A percentile compares a stretch with the other conserved stretches of the same genome.
Evolutionary conservation across 2,888 invertebrate species (phyloP).

Genomic region (Campoplex capitator): DNA sequence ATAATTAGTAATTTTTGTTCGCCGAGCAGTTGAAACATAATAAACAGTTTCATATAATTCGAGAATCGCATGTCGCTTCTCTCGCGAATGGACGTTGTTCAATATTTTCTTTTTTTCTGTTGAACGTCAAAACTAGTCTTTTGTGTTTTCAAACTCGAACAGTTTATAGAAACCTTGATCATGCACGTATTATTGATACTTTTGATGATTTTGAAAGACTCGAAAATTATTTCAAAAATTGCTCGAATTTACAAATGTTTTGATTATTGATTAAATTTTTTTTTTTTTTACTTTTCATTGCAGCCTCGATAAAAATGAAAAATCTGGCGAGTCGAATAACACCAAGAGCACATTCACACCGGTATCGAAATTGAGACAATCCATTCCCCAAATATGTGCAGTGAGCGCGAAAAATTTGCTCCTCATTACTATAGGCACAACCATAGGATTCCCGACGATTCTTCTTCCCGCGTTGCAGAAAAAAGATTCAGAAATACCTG

Average conservation of each 20-base stretch:
- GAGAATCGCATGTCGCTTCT: neutral
- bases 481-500: slow-evolving; percentile 72
- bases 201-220: neutral
- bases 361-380: slow-evolving; percentile 82
- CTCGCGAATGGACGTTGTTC: neutral
- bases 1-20: slow-evolving; percentile 16
- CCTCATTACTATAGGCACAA: slow-evolving; percentile 91
- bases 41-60: neutral
- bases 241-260: too few relatives aligned
- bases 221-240: too few relatives aligned
- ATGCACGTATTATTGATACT: neutral
- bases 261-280: neutral
- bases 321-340: slow-evolving; percentile 70
- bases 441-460: slow-evolving; percentile 92
- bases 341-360: slow-evolving; percentile 56
- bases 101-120: neutral
- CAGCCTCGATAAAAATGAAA: slow-evolving; percentile 72
- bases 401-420: slow-evolving; percentile 92
- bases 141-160: neutral
- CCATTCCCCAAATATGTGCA: slow-evolving; percentile 91
- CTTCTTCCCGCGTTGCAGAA: slow-evolving; percentile 90
- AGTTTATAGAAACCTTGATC: neutral
- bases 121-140: neutral
- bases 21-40: neutral
- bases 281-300: slow-evolving; percentile 33